Evolutionary conservation across 2,113 vertebrate genomes (phyloP).

Genomic region (Thermophis baileyi): DNA sequence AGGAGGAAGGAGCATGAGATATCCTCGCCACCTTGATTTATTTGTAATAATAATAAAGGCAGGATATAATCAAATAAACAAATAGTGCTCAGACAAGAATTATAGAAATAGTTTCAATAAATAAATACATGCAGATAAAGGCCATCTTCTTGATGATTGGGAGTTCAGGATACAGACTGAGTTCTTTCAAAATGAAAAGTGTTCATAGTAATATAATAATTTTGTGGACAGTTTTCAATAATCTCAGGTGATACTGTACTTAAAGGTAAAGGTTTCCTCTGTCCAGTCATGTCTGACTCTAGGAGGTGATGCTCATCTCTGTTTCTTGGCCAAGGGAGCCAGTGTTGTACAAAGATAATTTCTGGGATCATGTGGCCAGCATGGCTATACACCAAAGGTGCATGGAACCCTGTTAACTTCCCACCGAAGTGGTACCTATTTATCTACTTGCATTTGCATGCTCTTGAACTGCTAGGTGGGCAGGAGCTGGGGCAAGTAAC

Average conservation of each 20-base stretch:
- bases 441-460: neutral
- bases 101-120: neutral
- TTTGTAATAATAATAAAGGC: neutral
- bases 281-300: neutral
- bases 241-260: neutral
- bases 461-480: neutral
- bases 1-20: neutral
- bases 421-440: neutral
- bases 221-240: neutral
- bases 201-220: neutral
- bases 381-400: neutral
- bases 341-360: neutral
- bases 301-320: neutral
- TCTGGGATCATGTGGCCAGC: neutral
- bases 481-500: neutral
- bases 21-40: neutral
- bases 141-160: neutral
- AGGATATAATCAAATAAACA: no score
- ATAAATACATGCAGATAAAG: neutral
- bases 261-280: neutral
- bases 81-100: neutral
- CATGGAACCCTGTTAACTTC: neutral
- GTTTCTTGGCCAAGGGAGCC: neutral
- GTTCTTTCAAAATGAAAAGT: neutral
- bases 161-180: neutral